A percentile compares a stretch with the other conserved stretches of the same genome.
Evolutionary conservation across 2,797 vertebrate genomes (phyloP).

Genomic region (Melanotaenia nigrans): DNA sequence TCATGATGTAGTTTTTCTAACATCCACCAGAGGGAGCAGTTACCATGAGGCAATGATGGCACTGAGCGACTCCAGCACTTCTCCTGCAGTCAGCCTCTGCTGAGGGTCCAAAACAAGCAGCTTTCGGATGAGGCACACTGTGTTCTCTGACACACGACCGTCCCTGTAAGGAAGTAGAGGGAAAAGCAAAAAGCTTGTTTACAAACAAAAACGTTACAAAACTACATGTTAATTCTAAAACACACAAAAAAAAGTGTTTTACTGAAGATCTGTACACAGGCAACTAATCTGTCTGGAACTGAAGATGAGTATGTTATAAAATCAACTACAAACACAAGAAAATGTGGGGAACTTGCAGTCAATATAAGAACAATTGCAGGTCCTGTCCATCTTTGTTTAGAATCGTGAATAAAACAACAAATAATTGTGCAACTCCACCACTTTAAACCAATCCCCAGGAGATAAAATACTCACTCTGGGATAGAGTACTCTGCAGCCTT

Average conservation of each 20-base stretch:
- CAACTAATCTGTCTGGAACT: too few relatives aligned
- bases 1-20: not conserved
- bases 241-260: not conserved
- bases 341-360: not conserved
- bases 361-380: not conserved
- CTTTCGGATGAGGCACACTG: slow-evolving; percentile 97
- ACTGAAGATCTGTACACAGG: too few relatives aligned
- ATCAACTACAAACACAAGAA: not conserved
- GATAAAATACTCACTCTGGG: slow-evolving; percentile 90
- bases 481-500: slow-evolving; percentile 99
- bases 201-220: not conserved
- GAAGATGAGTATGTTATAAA: not conserved
- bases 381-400: not conserved
- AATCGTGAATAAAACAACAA: not conserved
- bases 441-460: not conserved
- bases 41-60: slow-evolving; percentile 96
- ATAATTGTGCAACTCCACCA: not conserved
- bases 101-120: slow-evolving; percentile 97
- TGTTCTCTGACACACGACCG: slow-evolving; percentile 96
- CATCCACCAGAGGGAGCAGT: slow-evolving; percentile 68
- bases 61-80: slow-evolving; percentile 95
- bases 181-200: not conserved
- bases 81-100: slow-evolving; percentile 93
- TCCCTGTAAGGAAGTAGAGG: slow-evolving; percentile 81
- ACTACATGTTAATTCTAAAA: not conserved